Evolutionary conservation across 2,797 vertebrate species (phyloP).

Genomic region (Tokudaia tokunoshimensis): DNA sequence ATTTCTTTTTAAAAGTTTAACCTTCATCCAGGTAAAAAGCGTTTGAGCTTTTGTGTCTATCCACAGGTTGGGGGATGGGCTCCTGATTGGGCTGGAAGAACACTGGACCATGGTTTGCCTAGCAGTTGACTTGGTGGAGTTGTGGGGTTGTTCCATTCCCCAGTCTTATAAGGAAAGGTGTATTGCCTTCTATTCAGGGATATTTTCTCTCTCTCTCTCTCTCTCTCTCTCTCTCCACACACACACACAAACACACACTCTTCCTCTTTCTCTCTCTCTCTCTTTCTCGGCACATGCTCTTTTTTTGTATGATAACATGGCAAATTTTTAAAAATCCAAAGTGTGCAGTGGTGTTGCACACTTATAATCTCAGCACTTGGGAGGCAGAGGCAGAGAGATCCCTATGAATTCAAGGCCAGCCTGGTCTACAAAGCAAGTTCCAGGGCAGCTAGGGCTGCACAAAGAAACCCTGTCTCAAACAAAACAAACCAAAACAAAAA

Average conservation of each 20-base stretch:
- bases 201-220: too few relatives aligned
- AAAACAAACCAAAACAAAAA: not conserved
- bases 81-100: not conserved
- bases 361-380: not conserved
- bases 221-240: too few relatives aligned
- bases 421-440: not conserved
- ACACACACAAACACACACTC: too few relatives aligned
- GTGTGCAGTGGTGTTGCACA: not conserved
- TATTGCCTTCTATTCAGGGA: not conserved
- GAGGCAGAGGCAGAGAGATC: not conserved
- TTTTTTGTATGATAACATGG: not conserved
- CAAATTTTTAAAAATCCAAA: not conserved
- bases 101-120: not conserved
- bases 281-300: too few relatives aligned
- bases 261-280: too few relatives aligned
- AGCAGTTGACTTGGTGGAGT: not conserved
- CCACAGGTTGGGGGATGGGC: not conserved
- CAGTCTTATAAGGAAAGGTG: not conserved
- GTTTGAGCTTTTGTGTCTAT: not conserved
- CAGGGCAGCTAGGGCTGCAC: not conserved
- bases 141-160: not conserved
- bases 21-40: not conserved
- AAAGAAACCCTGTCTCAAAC: not conserved
- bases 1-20: slow-evolving; percentile 25
- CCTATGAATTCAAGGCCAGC: not conserved